These are phyloP conservation scores for Danaus melanippus DNA, from an alignment of 1,140 invertebrate species.

Conservation along the genomic window DNA sequence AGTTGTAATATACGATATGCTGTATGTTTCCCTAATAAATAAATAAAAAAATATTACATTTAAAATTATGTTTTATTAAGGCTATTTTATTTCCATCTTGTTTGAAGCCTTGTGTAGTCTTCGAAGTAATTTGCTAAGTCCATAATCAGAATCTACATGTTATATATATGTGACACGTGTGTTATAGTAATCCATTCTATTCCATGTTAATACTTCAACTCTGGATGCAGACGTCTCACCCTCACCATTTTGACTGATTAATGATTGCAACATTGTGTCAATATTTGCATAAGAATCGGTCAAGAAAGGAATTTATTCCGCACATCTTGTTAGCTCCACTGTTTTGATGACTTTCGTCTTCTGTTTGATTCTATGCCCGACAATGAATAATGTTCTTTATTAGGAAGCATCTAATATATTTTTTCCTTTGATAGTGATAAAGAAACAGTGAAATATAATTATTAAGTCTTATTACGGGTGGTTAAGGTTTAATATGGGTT, in stretches of 20 bases:
- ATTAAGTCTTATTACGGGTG: too few species aligned
- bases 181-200: too few species aligned
- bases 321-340: conserved; percentile 52
- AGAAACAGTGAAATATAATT: conserved; percentile 4
- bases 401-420: conserved; percentile 6
- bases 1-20: too few species aligned
- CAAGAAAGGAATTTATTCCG: conserved; percentile 56
- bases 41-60: too few species aligned
- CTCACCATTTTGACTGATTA: conserved; percentile 58
- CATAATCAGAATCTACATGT: too few species aligned
- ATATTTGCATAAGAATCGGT: conserved; percentile 71
- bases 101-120: too few species aligned
- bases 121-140: too few species aligned
- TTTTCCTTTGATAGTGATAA: not conserved
- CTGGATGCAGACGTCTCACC: conserved; percentile 35
- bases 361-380: conserved; percentile 18
- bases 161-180: too few species aligned
- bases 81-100: too few species aligned
- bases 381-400: conserved; percentile 32
- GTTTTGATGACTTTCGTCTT: conserved; percentile 52
- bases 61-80: too few species aligned
- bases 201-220: conserved; percentile 47
- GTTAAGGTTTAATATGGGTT: too few species aligned
- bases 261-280: conserved; percentile 63
- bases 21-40: too few species aligned